Percentiles rank a stretch among this genome's conserved stretches.
phyloP scores from a whole-genome alignment of 1,140 invertebrate species.

The Ylistrum balloti region DNA sequence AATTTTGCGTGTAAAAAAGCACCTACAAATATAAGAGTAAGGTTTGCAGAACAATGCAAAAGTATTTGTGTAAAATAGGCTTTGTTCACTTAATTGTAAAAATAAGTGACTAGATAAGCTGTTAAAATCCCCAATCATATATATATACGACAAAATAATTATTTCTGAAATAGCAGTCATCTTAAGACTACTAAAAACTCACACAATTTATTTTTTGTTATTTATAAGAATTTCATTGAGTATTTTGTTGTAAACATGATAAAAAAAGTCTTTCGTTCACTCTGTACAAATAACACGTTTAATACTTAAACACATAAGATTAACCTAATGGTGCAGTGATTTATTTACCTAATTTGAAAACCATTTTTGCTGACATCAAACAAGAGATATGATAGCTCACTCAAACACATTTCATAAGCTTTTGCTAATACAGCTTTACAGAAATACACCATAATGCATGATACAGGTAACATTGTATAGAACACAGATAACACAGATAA shows the following conservation, averaged over 20 bases:
- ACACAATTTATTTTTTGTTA: neutral
- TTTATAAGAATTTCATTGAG: neutral
- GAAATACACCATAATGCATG: neutral
- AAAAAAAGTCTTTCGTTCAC: neutral
- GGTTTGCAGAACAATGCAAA: neutral
- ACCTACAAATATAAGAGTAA: neutral
- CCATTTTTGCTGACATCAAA: neutral
- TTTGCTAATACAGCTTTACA: neutral
- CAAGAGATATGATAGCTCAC: neutral
- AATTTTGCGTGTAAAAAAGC: neutral
- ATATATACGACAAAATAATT: neutral
- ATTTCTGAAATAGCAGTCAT: too few relatives aligned
- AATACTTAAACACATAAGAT: neutral
- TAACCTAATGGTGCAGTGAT: neutral
- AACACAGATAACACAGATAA: neutral
- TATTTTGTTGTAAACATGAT: neutral
- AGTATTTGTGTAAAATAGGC: constrained; percentile 8
- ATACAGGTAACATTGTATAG: neutral
- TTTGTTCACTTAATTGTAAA: neutral
- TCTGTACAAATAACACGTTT: neutral
- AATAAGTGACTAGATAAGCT: neutral
- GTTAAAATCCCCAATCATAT: neutral
- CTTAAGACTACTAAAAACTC: neutral
- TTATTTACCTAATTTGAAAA: neutral
- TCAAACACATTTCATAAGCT: neutral